Conservation (phyloP, 2,113 vertebrate species). For the Halichoerus grypus region DNA sequence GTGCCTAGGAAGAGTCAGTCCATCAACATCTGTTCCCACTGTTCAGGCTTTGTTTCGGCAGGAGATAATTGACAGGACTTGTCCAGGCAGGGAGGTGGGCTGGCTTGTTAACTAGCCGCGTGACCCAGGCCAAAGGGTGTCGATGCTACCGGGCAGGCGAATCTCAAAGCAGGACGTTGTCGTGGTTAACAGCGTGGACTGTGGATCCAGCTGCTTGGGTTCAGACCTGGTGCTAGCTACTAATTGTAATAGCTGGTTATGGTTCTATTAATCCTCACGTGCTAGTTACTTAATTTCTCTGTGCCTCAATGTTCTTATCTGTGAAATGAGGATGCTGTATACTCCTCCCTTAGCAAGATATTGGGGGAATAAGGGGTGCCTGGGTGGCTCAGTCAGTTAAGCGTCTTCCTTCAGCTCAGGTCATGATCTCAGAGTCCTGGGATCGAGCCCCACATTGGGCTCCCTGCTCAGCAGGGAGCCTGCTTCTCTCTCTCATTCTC, state of each 20-base stretch:
- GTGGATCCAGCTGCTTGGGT: neutral
- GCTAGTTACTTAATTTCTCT: neutral
- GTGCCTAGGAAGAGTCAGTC: too few relatives aligned
- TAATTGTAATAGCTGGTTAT: neutral
- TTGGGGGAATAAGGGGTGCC: neutral
- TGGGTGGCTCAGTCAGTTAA: neutral
- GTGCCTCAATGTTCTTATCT: neutral
- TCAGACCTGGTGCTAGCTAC: neutral
- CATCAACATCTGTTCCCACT: neutral
- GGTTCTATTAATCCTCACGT: neutral
- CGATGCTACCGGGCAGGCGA: fast-evolving
- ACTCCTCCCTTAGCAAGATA: too few relatives aligned
- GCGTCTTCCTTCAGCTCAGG: too few relatives aligned
- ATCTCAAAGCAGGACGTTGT: neutral
- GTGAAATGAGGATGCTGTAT: neutral
- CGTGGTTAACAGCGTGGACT: too few relatives aligned
- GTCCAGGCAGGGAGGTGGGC: neutral
- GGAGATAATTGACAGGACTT: neutral
- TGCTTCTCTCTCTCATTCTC: too few relatives aligned
- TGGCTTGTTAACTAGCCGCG: neutral
- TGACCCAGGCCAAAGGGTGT: neutral
- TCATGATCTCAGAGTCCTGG: too few relatives aligned
- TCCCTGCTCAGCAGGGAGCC: too few relatives aligned
- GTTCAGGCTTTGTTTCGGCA: neutral
- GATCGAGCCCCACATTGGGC: too few relatives aligned